These are phyloP conservation scores for Campylomormyrus tamandua DNA, from an alignment of 2,113 vertebrate genomes.

Conservation along the genomic window DNA sequence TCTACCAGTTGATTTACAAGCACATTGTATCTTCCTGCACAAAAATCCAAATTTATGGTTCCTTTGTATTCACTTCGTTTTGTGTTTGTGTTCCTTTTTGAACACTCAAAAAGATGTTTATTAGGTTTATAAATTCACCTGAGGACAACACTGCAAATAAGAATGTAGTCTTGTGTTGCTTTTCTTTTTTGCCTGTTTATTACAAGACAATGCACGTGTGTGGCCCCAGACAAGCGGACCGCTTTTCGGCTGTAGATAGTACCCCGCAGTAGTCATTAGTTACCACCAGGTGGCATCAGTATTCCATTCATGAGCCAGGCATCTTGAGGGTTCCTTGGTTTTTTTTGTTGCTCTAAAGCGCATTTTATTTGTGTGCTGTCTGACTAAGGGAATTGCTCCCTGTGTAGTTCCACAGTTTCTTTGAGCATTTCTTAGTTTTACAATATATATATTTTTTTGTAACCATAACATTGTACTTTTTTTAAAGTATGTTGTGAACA, in stretches of 20 bases:
- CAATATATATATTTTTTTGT: slow-evolving; percentile 46
- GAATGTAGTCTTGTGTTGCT: not conserved
- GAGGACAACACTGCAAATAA: slow-evolving; percentile 12
- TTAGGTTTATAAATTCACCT: slow-evolving; percentile 12
- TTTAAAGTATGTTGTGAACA: slow-evolving; percentile 27
- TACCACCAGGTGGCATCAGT: not conserved
- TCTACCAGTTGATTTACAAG: slow-evolving; percentile 30
- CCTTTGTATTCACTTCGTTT: slow-evolving; percentile 31
- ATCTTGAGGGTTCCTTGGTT: not conserved
- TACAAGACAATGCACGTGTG: not conserved
- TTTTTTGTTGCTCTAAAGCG: not conserved
- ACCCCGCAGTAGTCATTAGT: not conserved
- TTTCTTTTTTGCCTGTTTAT: not conserved
- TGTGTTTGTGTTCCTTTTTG: slow-evolving; percentile 25
- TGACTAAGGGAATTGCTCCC: not conserved
- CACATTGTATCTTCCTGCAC: slow-evolving; percentile 54
- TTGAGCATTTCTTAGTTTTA: slow-evolving; percentile 36
- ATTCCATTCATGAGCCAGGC: not conserved
- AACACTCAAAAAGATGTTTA: slow-evolving; percentile 16
- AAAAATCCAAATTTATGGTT: slow-evolving; percentile 34
- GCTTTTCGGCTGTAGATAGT: not conserved
- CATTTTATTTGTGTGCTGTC: not conserved
- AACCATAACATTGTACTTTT: slow-evolving; percentile 41
- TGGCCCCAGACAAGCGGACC: not conserved
- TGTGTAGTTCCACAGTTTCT: slow-evolving; percentile 46